Evolutionary conservation across 2,888 invertebrate genomes (phyloP).

Genomic region (Troides oblongomaculatus): DNA sequence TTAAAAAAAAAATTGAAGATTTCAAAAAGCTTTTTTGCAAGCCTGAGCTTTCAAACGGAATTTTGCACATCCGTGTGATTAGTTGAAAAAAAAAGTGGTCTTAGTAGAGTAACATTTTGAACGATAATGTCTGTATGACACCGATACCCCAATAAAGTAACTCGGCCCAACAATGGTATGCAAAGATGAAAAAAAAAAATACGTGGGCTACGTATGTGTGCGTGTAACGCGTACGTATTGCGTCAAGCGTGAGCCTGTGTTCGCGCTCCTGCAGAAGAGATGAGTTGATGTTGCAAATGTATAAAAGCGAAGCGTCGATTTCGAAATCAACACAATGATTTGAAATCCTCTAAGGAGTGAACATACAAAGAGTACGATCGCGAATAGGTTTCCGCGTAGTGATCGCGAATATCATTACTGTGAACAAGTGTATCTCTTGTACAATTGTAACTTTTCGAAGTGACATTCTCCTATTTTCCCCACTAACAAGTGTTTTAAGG

Average conservation of each 20-base stretch:
- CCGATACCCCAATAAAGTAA: constrained; percentile 65
- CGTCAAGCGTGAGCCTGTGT: constrained; percentile 41
- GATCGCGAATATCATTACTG: constrained; percentile 48
- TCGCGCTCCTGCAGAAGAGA: constrained; percentile 57
- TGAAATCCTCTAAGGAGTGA: constrained; percentile 72
- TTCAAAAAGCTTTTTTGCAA: constrained; percentile 19
- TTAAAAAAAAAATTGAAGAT: background rate
- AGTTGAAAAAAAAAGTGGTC: constrained; percentile 41
- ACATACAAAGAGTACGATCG: constrained; percentile 62
- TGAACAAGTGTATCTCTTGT: constrained; percentile 56
- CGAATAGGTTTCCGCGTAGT: constrained; percentile 69
- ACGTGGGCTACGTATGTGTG: constrained; percentile 48
- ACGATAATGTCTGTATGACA: constrained; percentile 55
- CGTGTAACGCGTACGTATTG: constrained; percentile 50
- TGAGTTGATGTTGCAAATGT: constrained; percentile 75
- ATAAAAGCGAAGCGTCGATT: constrained; percentile 76
- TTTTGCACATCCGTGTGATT: constrained; percentile 41
- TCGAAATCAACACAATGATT: constrained; percentile 78
- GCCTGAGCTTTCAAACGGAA: constrained; percentile 40
- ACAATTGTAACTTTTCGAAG: constrained; percentile 48
- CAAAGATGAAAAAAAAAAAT: constrained; percentile 59
- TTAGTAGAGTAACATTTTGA: constrained; percentile 40
- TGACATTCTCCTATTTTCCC: constrained; percentile 32
- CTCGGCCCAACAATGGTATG: constrained; percentile 58
- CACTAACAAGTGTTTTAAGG: constrained; percentile 50